A percentile compares a stretch with the other conserved stretches of the same genome.
phyloP scores from a whole-genome alignment of 2,888 invertebrate genomes.

The Tenthredo livida region DNA sequence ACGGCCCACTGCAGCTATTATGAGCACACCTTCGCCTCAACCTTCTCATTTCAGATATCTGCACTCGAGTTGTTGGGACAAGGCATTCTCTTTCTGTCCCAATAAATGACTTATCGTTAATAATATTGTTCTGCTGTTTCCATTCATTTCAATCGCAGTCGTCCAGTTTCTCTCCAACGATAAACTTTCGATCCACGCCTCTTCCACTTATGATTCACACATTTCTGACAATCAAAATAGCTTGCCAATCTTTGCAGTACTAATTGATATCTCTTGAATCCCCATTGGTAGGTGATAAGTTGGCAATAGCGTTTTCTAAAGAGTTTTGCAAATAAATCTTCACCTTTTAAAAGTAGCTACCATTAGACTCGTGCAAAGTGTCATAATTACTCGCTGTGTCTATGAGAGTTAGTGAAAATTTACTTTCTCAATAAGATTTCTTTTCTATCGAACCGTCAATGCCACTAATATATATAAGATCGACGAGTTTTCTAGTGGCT shows the following conservation, averaged over 20 bases:
- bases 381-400: conserved; percentile 20
- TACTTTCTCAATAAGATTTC: conserved; percentile 35
- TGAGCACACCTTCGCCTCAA: conserved; percentile 38
- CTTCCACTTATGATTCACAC: not conserved
- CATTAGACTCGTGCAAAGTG: conserved; percentile 33
- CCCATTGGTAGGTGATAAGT: not conserved
- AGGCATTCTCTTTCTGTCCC: conserved; percentile 23
- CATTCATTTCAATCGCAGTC: not conserved
- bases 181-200: conserved; percentile 4
- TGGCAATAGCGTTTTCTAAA: conserved; percentile 18
- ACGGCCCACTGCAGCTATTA: conserved; percentile 36
- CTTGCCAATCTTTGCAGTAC: conserved; percentile 31
- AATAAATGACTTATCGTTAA: conserved; percentile 11
- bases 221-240: not conserved
- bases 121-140: conserved; percentile 4
- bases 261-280: conserved; percentile 32
- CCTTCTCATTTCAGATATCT: conserved; percentile 6
- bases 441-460: not conserved
- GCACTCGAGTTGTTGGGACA: not conserved
- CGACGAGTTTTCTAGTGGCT: not conserved
- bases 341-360: conserved; percentile 13
- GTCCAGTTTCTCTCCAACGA: not conserved
- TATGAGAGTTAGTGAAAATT: conserved; percentile 28
- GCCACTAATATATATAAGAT: not conserved
- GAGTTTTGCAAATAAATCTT: conserved; percentile 39